phyloP scores from a whole-genome alignment of 1,140 invertebrate species.

The Dysdera silvatica region DNA sequence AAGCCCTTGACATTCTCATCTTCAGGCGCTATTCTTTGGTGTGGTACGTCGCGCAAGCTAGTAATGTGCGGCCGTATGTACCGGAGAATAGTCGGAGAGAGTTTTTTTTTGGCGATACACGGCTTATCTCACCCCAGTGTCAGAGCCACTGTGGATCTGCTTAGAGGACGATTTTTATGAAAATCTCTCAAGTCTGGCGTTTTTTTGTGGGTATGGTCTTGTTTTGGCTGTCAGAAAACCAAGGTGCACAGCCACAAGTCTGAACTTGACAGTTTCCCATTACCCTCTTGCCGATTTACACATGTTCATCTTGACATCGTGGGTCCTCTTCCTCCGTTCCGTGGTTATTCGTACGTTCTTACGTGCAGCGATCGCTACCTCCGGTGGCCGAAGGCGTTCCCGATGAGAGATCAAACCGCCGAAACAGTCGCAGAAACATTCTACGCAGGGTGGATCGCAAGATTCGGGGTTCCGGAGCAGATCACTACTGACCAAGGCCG shows the following conservation, averaged over 20 bases:
- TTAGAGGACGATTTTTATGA: too few relatives aligned
- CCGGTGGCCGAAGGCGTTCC: conserved; percentile 44
- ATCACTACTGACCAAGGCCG: conserved; percentile 44
- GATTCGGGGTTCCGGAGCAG: conserved; percentile 35
- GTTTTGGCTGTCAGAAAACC: conserved; percentile 26
- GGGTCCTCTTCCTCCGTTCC: conserved; percentile 42
- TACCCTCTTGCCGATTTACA: conserved; percentile 34
- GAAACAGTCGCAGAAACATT: conserved; percentile 40
- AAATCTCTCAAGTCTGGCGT: too few relatives aligned
- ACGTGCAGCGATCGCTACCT: conserved; percentile 46
- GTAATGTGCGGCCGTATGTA: too few relatives aligned
- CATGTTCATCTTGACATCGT: conserved; percentile 50
- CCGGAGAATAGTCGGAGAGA: too few relatives aligned
- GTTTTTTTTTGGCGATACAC: too few relatives aligned
- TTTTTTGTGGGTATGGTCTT: too few relatives aligned
- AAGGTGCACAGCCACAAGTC: conserved; percentile 21
- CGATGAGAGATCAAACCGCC: conserved; percentile 41
- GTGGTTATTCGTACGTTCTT: conserved; percentile 41
- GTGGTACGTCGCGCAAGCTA: too few relatives aligned
- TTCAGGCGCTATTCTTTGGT: too few relatives aligned
- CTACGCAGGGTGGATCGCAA: conserved; percentile 37
- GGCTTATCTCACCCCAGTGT: too few relatives aligned
- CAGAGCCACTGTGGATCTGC: too few relatives aligned
- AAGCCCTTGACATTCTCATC: too few relatives aligned
- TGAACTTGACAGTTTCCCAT: conserved; percentile 13